Percentiles rank a stretch among this genome's conserved stretches.
These are phyloP conservation scores for Craseonycteris thonglongyai DNA, from an alignment of 2,113 vertebrate genomes.

Conservation along the genomic window DNA sequence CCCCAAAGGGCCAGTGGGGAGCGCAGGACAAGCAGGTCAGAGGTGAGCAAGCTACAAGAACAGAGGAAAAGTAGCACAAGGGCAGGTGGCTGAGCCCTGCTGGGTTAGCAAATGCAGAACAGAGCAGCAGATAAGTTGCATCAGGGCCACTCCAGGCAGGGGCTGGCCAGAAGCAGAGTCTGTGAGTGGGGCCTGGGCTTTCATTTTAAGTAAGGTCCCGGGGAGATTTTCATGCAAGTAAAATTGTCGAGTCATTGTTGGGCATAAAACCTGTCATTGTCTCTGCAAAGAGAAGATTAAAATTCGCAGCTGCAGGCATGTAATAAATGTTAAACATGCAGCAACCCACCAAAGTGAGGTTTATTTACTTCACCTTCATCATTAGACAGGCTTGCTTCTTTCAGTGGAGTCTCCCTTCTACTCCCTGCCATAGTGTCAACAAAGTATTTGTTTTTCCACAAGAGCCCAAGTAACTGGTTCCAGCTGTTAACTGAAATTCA, in stretches of 20 bases:
- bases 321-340: not conserved
- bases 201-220: not conserved
- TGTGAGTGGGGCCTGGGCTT: not conserved
- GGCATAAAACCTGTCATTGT: not conserved
- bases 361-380: not conserved
- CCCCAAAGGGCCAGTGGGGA: rapidly evolving
- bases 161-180: not conserved
- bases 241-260: not conserved
- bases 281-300: not conserved
- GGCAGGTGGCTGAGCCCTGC: not conserved
- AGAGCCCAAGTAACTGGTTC: not conserved
- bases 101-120: not conserved
- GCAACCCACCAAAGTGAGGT: not conserved
- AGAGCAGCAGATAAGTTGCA: not conserved
- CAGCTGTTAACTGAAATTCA: not conserved
- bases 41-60: not conserved
- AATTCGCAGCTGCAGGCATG: not conserved
- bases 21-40: not conserved
- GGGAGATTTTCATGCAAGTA: not conserved
- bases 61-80: not conserved
- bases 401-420: not conserved
- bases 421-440: not conserved
- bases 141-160: not conserved
- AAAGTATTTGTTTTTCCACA: not conserved
- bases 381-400: not conserved